Percentiles rank a stretch among this genome's conserved stretches.
These are phyloP conservation scores for Ceratoteleas bidentatus DNA, from an alignment of 1,140 invertebrate species.

Conservation along the genomic window DNA sequence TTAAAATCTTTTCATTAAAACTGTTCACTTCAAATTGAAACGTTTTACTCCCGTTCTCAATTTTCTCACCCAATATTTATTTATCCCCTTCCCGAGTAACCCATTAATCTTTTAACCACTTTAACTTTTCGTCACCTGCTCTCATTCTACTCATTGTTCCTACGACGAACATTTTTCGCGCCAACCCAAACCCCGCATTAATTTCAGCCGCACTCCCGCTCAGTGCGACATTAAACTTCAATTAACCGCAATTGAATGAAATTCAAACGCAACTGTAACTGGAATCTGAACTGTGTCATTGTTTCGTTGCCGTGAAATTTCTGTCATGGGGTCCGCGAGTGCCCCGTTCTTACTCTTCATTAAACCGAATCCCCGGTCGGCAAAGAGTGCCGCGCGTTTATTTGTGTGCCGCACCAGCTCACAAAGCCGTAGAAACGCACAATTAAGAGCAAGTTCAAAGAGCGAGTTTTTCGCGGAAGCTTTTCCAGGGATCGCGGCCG, in stretches of 20 bases:
- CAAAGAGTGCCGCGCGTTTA: not conserved
- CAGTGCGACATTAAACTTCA: too few species aligned
- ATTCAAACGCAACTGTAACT: not conserved
- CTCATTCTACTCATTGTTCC: too few species aligned
- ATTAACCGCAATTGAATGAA: not conserved
- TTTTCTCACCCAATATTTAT: too few species aligned
- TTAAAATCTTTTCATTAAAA: too few species aligned
- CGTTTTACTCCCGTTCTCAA: too few species aligned
- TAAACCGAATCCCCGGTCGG: slow-evolving; percentile 1
- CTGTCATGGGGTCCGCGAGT: not conserved
- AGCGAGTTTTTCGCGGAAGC: not conserved
- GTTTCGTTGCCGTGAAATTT: slow-evolving; percentile 4
- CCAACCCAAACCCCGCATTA: too few species aligned
- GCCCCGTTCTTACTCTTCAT: not conserved
- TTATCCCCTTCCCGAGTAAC: too few species aligned
- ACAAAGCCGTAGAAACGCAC: slow-evolving; percentile 12
- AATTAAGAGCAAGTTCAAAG: slow-evolving; percentile 15
- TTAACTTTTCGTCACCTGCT: too few species aligned
- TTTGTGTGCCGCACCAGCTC: not conserved
- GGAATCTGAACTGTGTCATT: not conserved
- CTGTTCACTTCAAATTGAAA: too few species aligned
- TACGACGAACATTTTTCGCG: too few species aligned
- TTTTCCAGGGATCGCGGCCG: slow-evolving; percentile 2
- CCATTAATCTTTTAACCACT: too few species aligned
- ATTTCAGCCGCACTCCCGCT: too few species aligned